phyloP scores from a whole-genome alignment of 2,888 invertebrate species.

The Enoplolaimus lenunculus region DNA sequence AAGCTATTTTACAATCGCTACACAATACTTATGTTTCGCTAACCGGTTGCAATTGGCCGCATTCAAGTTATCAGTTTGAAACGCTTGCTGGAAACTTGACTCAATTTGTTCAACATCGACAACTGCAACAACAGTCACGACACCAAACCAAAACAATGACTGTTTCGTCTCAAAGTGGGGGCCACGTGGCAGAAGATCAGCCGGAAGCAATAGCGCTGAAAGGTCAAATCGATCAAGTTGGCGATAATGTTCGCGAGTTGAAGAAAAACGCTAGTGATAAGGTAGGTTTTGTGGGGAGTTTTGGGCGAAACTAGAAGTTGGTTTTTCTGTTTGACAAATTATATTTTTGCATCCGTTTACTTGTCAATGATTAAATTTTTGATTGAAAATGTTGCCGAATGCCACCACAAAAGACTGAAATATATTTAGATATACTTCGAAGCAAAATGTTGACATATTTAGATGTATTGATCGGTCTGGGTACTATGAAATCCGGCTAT shows the following conservation, averaged over 20 bases:
- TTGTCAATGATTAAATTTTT: no score
- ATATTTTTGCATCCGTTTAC: no score
- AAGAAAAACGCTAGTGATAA: constrained; percentile 40
- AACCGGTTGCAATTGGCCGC: constrained; percentile 11
- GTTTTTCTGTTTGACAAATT: constrained; percentile 15
- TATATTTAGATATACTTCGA: no score
- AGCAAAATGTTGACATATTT: no score
- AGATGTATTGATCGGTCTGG: no score
- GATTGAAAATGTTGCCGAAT: no score
- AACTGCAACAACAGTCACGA: neutral
- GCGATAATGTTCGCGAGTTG: constrained; percentile 50
- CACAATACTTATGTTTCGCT: neutral
- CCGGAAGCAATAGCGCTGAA: constrained; percentile 25
- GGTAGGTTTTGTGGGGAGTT: constrained; percentile 27
- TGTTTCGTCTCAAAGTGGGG: no score
- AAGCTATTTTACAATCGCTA: neutral
- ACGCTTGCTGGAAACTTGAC: neutral
- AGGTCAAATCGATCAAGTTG: constrained; percentile 49
- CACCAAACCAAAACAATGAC: neutral
- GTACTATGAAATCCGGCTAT: no score
- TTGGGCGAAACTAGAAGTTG: neutral
- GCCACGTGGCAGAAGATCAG: neutral
- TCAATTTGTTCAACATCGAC: no score
- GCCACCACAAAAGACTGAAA: no score
- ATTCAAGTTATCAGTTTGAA: constrained; percentile 23